Evolutionary conservation across 2,113 vertebrate species (phyloP), one percentile per base, ranked within the genome.

Genomic region (Eudorcas thomsonii): DNA sequence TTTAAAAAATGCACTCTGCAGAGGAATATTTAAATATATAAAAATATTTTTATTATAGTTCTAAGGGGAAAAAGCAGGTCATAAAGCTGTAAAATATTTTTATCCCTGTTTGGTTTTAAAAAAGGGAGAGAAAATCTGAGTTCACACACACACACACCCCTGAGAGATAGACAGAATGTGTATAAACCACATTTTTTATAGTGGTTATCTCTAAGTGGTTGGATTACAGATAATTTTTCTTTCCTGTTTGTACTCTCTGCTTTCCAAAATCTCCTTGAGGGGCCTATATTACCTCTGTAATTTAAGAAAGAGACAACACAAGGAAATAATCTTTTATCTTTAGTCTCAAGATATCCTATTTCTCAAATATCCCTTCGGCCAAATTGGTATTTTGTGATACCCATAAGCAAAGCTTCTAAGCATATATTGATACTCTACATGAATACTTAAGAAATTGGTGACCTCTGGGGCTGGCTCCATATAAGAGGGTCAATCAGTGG

Each of bases 11-110:
- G 81, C 80, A 82, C 10, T 82, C 30, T 83, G 81, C 8, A 82
- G 64, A 93, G 77, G 23, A 80, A 96, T 97, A 81, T 50, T 43
- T 85, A 97, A 92, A 45, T 13, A 88, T 57, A 90, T 2, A n/a
- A 54, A 43, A 95, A 64, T 87, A 93, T 88, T 94, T 67, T 86
- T 50, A 96, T 95, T 67, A 90, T 26, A 74, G 21, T 78, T 87
- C 52, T 84, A 62, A 87, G 19, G 54, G 21, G 10, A 13, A 88
- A 94, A 93, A 67, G 3, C n/a, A 93, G 57, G 11, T 26, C 28
- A 87, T 92, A 78, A 77, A 92, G 67, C 3, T 16, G 1, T 55
- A 86, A 67, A 23, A 15, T 71, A 13, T 85, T 94, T 96, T 88
- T n/a, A 94, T 52, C 17, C 14, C 13, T 87, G 26, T 48, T 80